These are phyloP conservation scores for Notodonta dromedarius DNA, from an alignment of 2,888 invertebrate species.

Conservation along the genomic window DNA sequence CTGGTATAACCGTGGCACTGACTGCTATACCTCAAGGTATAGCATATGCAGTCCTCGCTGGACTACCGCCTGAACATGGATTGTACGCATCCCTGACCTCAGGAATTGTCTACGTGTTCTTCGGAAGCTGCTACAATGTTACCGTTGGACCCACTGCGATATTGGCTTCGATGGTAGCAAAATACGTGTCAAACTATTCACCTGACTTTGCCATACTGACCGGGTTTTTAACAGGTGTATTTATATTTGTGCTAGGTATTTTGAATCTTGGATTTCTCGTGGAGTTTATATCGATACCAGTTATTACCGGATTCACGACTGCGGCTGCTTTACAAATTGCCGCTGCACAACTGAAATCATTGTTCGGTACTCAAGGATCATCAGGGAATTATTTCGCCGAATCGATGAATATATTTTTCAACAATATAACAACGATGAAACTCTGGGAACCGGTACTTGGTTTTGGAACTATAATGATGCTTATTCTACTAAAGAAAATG, in stretches of 20 bases:
- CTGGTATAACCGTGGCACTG: slow-evolving; percentile 93
- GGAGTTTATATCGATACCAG: slow-evolving; percentile 93
- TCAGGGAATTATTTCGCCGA: slow-evolving; percentile 87
- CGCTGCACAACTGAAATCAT: slow-evolving; percentile 90
- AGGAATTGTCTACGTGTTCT: slow-evolving; percentile 93
- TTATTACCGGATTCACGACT: slow-evolving; percentile 92
- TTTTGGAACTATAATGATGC: slow-evolving; percentile 83
- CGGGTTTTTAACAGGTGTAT: slow-evolving; percentile 89
- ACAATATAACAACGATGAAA: slow-evolving; percentile 83
- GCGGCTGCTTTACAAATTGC: slow-evolving; percentile 95
- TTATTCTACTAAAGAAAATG: slow-evolving; percentile 86
- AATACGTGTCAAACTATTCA: slow-evolving; percentile 86
- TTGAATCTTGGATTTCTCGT: slow-evolving; percentile 92
- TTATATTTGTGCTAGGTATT: slow-evolving; percentile 88
- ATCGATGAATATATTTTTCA: slow-evolving; percentile 85
- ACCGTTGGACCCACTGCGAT: slow-evolving; percentile 95
- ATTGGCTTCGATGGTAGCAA: slow-evolving; percentile 91
- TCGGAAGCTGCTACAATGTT: slow-evolving; percentile 92
- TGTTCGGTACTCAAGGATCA: slow-evolving; percentile 86
- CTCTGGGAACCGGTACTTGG: slow-evolving; percentile 88
- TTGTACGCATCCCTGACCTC: slow-evolving; percentile 96
- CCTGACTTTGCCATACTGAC: slow-evolving; percentile 88
- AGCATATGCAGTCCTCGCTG: slow-evolving; percentile 91
- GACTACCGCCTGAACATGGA: slow-evolving; percentile 90
- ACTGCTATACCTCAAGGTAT: slow-evolving; percentile 94